These are phyloP conservation scores for Aproaerema taeniolella DNA, from an alignment of 2,888 invertebrate species.

Conservation along the genomic window DNA sequence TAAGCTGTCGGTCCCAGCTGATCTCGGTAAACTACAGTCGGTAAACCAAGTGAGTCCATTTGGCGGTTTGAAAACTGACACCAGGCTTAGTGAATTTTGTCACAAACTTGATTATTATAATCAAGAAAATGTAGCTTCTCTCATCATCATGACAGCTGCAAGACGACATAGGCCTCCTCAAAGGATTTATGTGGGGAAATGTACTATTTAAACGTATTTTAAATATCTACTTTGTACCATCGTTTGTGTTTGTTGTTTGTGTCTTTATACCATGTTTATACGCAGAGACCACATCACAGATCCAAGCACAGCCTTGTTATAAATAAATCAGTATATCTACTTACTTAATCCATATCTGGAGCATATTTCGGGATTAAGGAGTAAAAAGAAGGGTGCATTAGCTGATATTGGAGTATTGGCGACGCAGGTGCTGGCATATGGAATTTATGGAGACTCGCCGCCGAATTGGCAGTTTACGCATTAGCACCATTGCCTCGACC, in stretches of 20 bases:
- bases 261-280: not conserved
- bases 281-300: not conserved
- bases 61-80: too few species aligned
- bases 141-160: too few species aligned
- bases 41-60: too few species aligned
- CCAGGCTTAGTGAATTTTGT: too few species aligned
- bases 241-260: not conserved
- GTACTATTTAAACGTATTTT: not conserved
- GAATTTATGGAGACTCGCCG: constrained; percentile 1
- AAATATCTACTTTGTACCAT: not conserved
- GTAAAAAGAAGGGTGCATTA: constrained; percentile 28
- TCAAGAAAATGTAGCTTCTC: too few species aligned
- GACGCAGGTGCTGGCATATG: constrained; percentile 7
- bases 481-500: not conserved
- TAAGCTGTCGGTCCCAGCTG: too few species aligned
- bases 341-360: not conserved
- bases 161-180: too few species aligned
- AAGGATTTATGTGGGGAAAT: too few species aligned
- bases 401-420: constrained; percentile 16
- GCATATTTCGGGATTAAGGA: constrained; percentile 42
- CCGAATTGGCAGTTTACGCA: constrained; percentile 3
- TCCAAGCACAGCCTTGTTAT: too few species aligned
- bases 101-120: too few species aligned
- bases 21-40: too few species aligned
- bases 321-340: too few species aligned